A percentile compares a stretch with the other conserved stretches of the same genome.
Conservation (phyloP, 2,888 invertebrate genomes). For the Ashinkailepas kermadecensis region DNA sequence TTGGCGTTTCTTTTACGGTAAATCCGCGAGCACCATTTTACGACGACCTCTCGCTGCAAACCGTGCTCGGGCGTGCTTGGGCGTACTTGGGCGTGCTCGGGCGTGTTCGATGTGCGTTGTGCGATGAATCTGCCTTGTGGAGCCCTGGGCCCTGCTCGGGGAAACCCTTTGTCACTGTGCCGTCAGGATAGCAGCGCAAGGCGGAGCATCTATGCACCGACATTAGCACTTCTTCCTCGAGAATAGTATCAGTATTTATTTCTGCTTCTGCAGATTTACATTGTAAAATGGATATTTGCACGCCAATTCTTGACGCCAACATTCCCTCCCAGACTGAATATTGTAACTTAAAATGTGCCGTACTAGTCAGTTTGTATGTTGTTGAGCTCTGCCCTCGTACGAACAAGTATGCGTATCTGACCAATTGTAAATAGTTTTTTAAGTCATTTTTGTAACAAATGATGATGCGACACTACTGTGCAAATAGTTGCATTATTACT, state of each 20-base stretch:
- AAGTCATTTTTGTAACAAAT: slow-evolving; percentile 20
- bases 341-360: slow-evolving; percentile 4
- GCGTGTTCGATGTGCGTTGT: too few species aligned
- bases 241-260: slow-evolving; percentile 15
- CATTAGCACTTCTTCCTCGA: neutral
- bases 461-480: neutral
- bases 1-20: slow-evolving; percentile 14
- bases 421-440: slow-evolving; percentile 17
- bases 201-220: too few species aligned
- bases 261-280: neutral
- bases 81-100: too few species aligned
- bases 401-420: slow-evolving; percentile 12
- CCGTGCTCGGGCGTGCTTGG: too few species aligned
- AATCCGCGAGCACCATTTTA: neutral
- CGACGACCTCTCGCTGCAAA: neutral
- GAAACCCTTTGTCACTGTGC: too few species aligned
- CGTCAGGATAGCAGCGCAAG: too few species aligned
- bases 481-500: slow-evolving; percentile 1
- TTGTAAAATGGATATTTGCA: slow-evolving; percentile 12
- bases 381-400: neutral
- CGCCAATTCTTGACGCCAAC: neutral
- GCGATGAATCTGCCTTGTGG: too few species aligned
- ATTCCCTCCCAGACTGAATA: neutral
- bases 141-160: too few species aligned
- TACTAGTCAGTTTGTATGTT: slow-evolving; percentile 21